Evolutionary conservation across 1,140 invertebrate species (phyloP).

Genomic region (Orius laevigatus): DNA sequence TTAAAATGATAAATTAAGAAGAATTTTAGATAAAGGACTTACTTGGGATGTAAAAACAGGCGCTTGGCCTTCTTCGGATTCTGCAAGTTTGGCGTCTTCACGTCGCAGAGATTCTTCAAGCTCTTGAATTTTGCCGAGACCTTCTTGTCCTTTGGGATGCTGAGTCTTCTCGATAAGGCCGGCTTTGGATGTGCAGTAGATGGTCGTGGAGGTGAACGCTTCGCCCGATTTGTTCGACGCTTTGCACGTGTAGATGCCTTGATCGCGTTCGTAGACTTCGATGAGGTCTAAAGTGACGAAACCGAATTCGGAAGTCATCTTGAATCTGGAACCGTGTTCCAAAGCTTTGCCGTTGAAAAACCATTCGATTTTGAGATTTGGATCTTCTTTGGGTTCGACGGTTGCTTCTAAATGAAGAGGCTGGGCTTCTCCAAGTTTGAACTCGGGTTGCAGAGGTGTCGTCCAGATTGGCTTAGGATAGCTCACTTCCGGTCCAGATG

Average conservation of each 20-base stretch:
- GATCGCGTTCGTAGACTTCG: constrained; percentile 82
- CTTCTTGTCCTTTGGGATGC: constrained; percentile 84
- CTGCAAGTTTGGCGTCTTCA: constrained; percentile 44
- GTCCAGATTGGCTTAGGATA: constrained; percentile 80
- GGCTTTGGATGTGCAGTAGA: constrained; percentile 66
- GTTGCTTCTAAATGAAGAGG: constrained; percentile 81
- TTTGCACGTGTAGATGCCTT: constrained; percentile 85
- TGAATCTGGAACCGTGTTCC: constrained; percentile 69
- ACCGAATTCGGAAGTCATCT: constrained; percentile 79
- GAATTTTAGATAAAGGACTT: neutral
- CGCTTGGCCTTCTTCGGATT: constrained; percentile 59
- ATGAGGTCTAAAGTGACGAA: constrained; percentile 78
- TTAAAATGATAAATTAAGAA: neutral
- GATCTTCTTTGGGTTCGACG: constrained; percentile 92
- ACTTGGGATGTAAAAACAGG: constrained; percentile 71
- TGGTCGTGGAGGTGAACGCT: constrained; percentile 78
- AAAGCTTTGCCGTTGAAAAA: constrained; percentile 81
- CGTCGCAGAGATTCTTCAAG: constrained; percentile 69
- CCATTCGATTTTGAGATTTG: constrained; percentile 86
- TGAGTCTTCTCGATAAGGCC: constrained; percentile 73
- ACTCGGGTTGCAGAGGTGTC: constrained; percentile 60
- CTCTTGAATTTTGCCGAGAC: constrained; percentile 76
- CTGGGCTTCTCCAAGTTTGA: constrained; percentile 76
- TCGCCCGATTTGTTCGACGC: constrained; percentile 73
- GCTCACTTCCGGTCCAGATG: constrained; percentile 48